Evolutionary conservation across 2,888 invertebrate genomes (phyloP), one percentile per base, ranked within the genome.

Genomic region (Cephonodes hylas): DNA sequence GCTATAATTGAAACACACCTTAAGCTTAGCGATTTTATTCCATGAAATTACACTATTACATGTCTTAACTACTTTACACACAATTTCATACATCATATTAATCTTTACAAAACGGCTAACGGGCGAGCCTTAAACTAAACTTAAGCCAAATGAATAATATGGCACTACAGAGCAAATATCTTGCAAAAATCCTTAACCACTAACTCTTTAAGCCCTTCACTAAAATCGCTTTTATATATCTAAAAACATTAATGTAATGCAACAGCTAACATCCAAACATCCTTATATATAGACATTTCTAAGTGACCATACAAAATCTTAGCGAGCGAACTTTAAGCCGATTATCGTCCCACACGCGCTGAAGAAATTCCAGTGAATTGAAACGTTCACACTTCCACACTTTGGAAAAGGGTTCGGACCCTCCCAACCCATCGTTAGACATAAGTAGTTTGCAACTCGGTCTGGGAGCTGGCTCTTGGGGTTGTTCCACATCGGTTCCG

Each of bases 371-470:
- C 38, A n/a, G 13, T 38, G 3, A 38, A 3, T n/a, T 38, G 13
- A 38, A 38, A 4, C 38, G 38, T 38, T n/a, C n/a, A 38, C 38
- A 38, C 38, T 44, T 27, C 15, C 22, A 22, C 15, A 42, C 6
- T 56, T 44, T 20, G 56, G 8, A 59, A 23, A 18, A 25, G 27
- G 48, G 42, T 38, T 13, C 6, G 42, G 25, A 23, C 48, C 60
- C 48, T 42, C 20, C 42, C 42, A 13, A 15, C 42, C 46, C 46
- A 18, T 22, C 61, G 63, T 59, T 79, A 95, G 79, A 95, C 95
- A 74, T 94, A 95, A 67, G 95, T 95, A 58, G 94, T 95, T 68
- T 95, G 95, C 20, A 94, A 83, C 66, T 95, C 95, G 0, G 94
- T 94, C 20, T 93, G 93, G 0, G 94, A 93, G 42, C 70, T 79